Base-by-base conservation (phyloP, 2,113 vertebrate species). In the Leptocoma aspasia region DNA sequence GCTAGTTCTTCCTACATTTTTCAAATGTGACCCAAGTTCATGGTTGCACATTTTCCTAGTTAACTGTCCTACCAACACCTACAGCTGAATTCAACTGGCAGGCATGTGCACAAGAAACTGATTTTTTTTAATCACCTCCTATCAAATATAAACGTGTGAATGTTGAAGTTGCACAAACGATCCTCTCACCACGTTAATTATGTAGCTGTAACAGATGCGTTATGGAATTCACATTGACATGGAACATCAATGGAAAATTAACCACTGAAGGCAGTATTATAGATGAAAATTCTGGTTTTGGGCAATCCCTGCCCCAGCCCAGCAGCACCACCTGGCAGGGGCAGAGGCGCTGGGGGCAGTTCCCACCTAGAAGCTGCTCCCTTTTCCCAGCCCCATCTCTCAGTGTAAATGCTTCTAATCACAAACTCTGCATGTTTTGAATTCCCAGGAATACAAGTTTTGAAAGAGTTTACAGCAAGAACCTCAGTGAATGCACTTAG, bases 1-100 rank as follows among this genome's bases (percentile, higher is more conserved):
- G 89, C 42, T 47, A 87, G 89, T 52, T 93, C 95, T 92, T 96
- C 89, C 94, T 93, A 89, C 60, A 60, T 42, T 95, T 97, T 94
- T 94, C 94, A 60, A 96, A 82, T 88, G 73, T 73, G 82, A 83
- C 75, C 39, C 70, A 82, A 21, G 45, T 54, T 90, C 64, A 13
- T 3, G 49, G 26, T 39, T 88, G 78, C 56, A 59, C 3, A 1
- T 72, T 89, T 90, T 80, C 79, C 61, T n/a, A 72, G 37, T 69
- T 33, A 69, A 72, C 26, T 72, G 47, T 39, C 60, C 72, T 76
- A 89, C 50, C 28, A 93, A 60, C n/a, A 86, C 53, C 50, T 80
- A n/a, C 26, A 66, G 39, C 75, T 13, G 3, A 81, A 94, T 75
- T 79, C 31, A 70, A 82, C 15, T 33, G 21, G 44, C 37, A 56